Evolutionary conservation across 2,797 vertebrate genomes (phyloP).

Genomic region (Pelodytes ibericus): DNA sequence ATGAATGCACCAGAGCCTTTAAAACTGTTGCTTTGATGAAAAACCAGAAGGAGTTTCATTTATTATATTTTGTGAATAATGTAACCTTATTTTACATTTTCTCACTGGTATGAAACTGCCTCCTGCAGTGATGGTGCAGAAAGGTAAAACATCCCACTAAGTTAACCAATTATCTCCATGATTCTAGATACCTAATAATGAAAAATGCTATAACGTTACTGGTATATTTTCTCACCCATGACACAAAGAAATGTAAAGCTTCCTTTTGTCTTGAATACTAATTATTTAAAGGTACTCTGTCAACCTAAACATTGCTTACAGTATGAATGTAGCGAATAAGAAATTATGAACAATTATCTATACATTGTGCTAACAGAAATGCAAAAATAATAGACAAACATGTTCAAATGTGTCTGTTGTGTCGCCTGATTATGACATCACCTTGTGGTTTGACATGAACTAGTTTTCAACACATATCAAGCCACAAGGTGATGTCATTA

Average conservation of each 20-base stretch:
- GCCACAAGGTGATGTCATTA: too few species aligned
- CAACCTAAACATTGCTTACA: too few species aligned
- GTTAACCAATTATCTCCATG: constrained; percentile 27
- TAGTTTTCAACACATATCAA: too few species aligned
- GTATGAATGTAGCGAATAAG: too few species aligned
- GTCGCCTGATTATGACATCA: too few species aligned
- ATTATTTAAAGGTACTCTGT: too few species aligned
- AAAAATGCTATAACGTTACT: not conserved
- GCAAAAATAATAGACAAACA: too few species aligned
- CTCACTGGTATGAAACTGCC: constrained; percentile 6
- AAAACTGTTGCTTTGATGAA: not conserved
- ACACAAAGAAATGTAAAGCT: not conserved
- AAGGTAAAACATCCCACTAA: constrained; percentile 8
- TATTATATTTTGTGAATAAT: constrained; percentile 27
- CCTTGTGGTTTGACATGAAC: too few species aligned
- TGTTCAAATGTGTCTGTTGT: too few species aligned
- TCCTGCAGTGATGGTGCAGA: constrained; percentile 15
- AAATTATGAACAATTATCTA: too few species aligned
- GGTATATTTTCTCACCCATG: not conserved
- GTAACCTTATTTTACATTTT: constrained; percentile 9
- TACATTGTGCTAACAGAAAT: too few species aligned
- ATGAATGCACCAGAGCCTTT: not conserved
- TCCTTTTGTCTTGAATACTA: too few species aligned
- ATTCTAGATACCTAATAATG: constrained; percentile 22
- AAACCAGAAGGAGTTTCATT: constrained; percentile 10